These are phyloP conservation scores for Netelia inedita DNA, from an alignment of 2,888 invertebrate species.

Conservation along the genomic window DNA sequence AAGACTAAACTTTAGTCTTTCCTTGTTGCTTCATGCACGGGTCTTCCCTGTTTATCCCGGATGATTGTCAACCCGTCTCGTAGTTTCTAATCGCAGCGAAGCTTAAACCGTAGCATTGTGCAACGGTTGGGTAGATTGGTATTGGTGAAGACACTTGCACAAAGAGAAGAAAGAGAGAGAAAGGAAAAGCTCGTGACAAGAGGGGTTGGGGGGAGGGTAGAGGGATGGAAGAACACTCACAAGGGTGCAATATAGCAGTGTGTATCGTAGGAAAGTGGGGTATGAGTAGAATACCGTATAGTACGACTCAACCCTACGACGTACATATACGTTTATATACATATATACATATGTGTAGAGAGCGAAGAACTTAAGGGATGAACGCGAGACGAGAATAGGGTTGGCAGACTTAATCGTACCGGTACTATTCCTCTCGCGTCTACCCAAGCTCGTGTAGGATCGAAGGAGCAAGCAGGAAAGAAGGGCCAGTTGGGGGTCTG, in stretches of 20 bases:
- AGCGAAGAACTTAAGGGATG: slow-evolving; percentile 39
- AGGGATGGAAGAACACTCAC: slow-evolving; percentile 27
- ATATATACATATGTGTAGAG: background rate
- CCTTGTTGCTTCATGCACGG: background rate
- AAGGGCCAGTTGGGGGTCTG: slow-evolving; percentile 12
- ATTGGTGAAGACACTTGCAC: slow-evolving; percentile 17
- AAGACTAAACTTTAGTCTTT: background rate
- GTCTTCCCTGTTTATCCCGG: background rate
- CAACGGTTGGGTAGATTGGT: slow-evolving; percentile 15
- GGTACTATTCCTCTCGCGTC: slow-evolving; percentile 76
- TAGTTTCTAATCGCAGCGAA: slow-evolving; percentile 26
- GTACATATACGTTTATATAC: background rate
- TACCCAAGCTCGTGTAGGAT: slow-evolving; percentile 56
- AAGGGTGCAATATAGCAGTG: slow-evolving; percentile 51
- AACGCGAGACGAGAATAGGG: slow-evolving; percentile 62
- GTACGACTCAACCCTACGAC: background rate
- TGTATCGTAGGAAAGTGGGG: slow-evolving; percentile 43
- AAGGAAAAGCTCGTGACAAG: slow-evolving; percentile 21
- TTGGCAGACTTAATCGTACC: slow-evolving; percentile 74
- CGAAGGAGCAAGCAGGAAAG: slow-evolving; percentile 36
- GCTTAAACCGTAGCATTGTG: slow-evolving; percentile 6
- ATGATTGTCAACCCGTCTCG: slow-evolving; percentile 27
- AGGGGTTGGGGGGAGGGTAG: background rate
- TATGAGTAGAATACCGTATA: slow-evolving; percentile 42
- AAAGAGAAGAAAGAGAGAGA: slow-evolving; percentile 33